Base-by-base conservation (phyloP, 2,888 invertebrate species). In the Torymus tubicola region DNA sequence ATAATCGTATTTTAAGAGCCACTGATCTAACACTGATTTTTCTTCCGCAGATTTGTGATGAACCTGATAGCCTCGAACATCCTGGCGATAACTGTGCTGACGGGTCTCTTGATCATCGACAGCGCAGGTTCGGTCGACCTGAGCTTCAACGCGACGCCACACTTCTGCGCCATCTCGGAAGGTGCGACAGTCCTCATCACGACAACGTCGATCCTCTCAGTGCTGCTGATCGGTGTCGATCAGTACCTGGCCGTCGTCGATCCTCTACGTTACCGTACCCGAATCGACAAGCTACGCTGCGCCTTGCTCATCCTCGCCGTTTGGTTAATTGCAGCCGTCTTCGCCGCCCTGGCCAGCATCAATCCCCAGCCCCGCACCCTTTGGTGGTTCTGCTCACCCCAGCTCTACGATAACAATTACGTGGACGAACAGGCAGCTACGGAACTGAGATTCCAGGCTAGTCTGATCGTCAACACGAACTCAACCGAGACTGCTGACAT, bases 201-300 rank as follows among this genome's bases (percentile, higher is more conserved):
- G 75, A 92, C 93, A 0, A 93, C 94, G 0, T 94, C 94, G 69
- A 93, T 94, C 64, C 91, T 94, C 77, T 93, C 94, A 71, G 92
- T 94, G 8, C 91, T 94, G 10, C 90, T 94, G 57, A 94, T 94
- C 83, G 94, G 93, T 11, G 89, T 94, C 75, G 94, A 94, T 87
- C 93, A 94, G 85, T 94, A 94, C 87, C 93, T 93, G 84, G 94
- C 94, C 0, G 94, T 95, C 12, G 93, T 94, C 64, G 93, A 93
- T 82, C 94, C 94, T 0, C 88, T 95, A 57, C 92, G 94, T 60
- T 94, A 94, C 86, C 93, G 93, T 81, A 92, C 93, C 80, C 91
- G 92, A 80, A 92, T 93, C 82, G 92, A 92, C 88, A 92, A 92
- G 81, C 88, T 91, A 69, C 91, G 92, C 81, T 92, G 92, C 58